Evolutionary conservation across 2,888 invertebrate genomes (phyloP), one percentile per base, ranked within the genome.

Genomic region (Rotaria sp.): DNA sequence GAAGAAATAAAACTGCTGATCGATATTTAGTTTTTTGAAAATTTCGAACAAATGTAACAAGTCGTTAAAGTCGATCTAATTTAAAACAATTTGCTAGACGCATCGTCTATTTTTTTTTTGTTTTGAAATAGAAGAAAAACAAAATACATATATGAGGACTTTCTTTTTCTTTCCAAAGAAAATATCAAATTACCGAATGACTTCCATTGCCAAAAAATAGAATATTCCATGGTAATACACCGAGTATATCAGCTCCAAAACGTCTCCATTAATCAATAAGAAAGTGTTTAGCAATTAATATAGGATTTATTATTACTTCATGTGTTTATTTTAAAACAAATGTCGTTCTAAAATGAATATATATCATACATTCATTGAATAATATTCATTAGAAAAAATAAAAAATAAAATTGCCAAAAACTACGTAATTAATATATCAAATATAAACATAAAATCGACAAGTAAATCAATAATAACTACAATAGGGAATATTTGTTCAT

Each of bases 231-330:
- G 98, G 98, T 90, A 98, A 96, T 89, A 98, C 98, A 85, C 98
- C 97, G 88, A 98, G 96, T 90, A 97, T 94, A 92, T 98, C 98
- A 91, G 99, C 97, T 90, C 97, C 93, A 93, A 98, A 98, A 98
- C 98, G 67, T 67, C 35, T 67, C 67, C 67, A 67, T 15, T 18
- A 99, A 89, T 98, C 91, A 87, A 90, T 91, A 57, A 91, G 89
- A 88, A 91, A 91, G 88, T 91, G 90, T 38, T 89, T 88, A 67
- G 91, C 91, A 52, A 91, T 91, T 88, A 90, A 89, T 87, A 90
- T 90, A 26, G 90, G 90, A 86, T 91, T 90, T 84, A 89, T 89
- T 35, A 91, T 89, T 52, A 91, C 91, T 87, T 91, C 91, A 10
- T 91, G 91, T 87, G 67, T 67, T 84, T 86, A 74, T 86, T 90